Base-by-base conservation (phyloP, 2,888 invertebrate species). In the Drosophila nr. fundita region DNA sequence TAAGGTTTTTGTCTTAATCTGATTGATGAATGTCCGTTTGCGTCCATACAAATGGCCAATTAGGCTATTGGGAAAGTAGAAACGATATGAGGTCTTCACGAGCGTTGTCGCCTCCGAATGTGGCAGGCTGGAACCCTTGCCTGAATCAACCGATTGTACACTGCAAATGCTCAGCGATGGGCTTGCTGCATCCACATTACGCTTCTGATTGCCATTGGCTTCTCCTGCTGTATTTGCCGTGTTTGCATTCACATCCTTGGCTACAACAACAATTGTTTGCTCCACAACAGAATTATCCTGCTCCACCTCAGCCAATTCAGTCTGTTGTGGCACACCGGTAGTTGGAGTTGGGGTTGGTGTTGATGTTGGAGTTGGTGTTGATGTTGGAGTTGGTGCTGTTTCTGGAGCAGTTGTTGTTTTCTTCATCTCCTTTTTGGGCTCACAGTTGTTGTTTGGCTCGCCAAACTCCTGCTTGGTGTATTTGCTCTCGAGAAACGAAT, bases 1-100 rank as follows among this genome's bases (percentile, higher is more conserved):
- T 80, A 96, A 95, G 2, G 97, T 96, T 91, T 96, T 96, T 36
- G 95, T 94, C 92, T 97, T 97, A 79, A 97, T 96, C 89, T 95
- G 95, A 78, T 96, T 96, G n/a, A 99, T 96, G 93, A 96, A 96
- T 48, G 95, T 94, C 50, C 98, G 98, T 83, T 96, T 95, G 86
- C 95, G 95, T 48, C 99, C 99, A 92, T 98, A 98, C 82, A 99
- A 94, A 68, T 96, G 95, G 24, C 98, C 98, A 69, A 98, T 97
- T 77, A 98, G 94, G 66, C 94, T 93, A 90, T 96, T 96, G 49
- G 96, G 96, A 90, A 97, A 95, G 80, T 95, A 94, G 93, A 97
- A 97, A 91, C 97, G 93, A 78, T 93, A 93, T 13, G 91, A 91
- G 34, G 83, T 89, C 82, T 91, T 91, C 50, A 84, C 85, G 34